Conservation (phyloP, 2,113 vertebrate species). For the Galeopterus variegatus region DNA sequence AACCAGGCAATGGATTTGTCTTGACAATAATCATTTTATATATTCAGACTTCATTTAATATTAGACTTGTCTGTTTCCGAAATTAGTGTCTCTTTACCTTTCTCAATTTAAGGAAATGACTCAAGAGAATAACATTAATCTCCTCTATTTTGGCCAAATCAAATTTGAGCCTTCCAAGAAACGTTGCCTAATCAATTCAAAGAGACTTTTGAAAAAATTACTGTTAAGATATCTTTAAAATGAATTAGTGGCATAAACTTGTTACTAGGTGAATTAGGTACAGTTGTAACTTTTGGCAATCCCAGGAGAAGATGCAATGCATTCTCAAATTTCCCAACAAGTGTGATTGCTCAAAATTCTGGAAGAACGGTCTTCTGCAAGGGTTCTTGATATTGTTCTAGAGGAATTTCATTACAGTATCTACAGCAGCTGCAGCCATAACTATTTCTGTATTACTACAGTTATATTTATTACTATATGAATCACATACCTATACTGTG, state of each 20-base stretch:
- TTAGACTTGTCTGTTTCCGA: slow-evolving; percentile 50
- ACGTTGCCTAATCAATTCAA: slow-evolving; percentile 53
- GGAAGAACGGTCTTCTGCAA: neutral
- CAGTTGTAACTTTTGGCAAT: slow-evolving; percentile 31
- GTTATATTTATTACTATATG: neutral
- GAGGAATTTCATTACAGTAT: neutral
- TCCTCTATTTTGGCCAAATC: slow-evolving; percentile 31
- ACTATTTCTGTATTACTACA: neutral
- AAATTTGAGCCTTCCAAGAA: slow-evolving; percentile 31
- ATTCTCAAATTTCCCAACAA: slow-evolving; percentile 49
- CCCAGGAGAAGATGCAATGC: slow-evolving; percentile 7
- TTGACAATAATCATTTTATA: slow-evolving; percentile 71
- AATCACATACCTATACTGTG: neutral
- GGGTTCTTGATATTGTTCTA: neutral
- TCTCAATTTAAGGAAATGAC: slow-evolving; percentile 59
- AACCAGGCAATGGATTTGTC: slow-evolving; percentile 64
- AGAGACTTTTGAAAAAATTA: slow-evolving; percentile 46
- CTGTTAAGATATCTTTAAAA: slow-evolving; percentile 62
- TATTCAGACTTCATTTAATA: slow-evolving; percentile 66
- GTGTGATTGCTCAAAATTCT: slow-evolving; percentile 42
- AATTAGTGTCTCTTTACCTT: slow-evolving; percentile 64
- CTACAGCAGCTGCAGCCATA: neutral
- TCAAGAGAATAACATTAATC: slow-evolving; percentile 50
- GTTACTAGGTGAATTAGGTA: slow-evolving; percentile 39
- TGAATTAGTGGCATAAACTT: slow-evolving; percentile 51